A percentile compares a stretch with the other conserved stretches of the same genome.
These are phyloP conservation scores for Eulemur coronatus DNA, from an alignment of 2,797 vertebrate genomes.

Conservation along the genomic window DNA sequence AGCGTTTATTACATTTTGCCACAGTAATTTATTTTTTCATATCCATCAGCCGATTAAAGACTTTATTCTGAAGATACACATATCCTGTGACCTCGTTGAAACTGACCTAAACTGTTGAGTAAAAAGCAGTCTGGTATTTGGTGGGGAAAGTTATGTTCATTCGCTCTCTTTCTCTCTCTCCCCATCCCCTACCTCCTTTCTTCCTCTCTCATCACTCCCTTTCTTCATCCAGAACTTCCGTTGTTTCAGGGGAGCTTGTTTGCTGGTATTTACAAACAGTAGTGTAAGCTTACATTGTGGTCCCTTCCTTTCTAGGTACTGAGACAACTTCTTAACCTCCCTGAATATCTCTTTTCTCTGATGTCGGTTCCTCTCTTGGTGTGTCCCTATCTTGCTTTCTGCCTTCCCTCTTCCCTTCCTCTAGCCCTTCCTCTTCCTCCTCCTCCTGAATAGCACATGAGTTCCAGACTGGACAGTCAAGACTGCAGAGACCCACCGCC, in stretches of 20 bases:
- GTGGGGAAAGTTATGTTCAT: background rate
- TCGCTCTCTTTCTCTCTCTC: background rate
- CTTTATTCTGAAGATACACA: slow-evolving; percentile 87
- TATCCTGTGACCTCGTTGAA: slow-evolving; percentile 85
- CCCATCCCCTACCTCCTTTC: too few relatives aligned
- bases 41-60: slow-evolving; percentile 89
- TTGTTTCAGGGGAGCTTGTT: background rate
- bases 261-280: background rate
- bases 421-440: background rate
- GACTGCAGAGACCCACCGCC: background rate
- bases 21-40: slow-evolving; percentile 89
- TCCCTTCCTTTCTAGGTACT: background rate
- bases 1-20: slow-evolving; percentile 91
- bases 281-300: background rate
- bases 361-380: background rate
- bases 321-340: background rate
- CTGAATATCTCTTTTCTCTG: background rate
- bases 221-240: background rate
- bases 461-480: background rate
- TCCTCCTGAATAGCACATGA: background rate
- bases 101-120: slow-evolving; percentile 82
- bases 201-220: background rate
- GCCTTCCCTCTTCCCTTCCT: accelerated
- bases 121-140: slow-evolving; percentile 74
- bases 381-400: background rate